phyloP scores from a whole-genome alignment of 2,797 vertebrate genomes.

The Knipowitschia caucasica region DNA sequence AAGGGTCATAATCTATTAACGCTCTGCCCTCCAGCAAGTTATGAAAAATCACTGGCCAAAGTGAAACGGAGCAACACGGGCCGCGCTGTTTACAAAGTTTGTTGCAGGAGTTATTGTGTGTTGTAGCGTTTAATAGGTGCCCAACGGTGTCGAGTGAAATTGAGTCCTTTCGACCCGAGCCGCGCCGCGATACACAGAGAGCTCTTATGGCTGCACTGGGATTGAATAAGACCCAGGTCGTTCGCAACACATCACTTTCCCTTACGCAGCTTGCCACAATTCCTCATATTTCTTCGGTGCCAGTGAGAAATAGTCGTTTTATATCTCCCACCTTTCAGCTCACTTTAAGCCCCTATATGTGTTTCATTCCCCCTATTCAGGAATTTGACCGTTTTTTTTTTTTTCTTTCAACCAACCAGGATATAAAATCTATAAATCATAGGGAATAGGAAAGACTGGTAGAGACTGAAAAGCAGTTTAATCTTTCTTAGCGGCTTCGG shows the following conservation, averaged over 20 bases:
- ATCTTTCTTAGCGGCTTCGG: slow-evolving; percentile 65
- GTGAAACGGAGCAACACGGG: slow-evolving; percentile 26
- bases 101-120: slow-evolving; percentile 49
- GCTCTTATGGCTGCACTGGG: slow-evolving; percentile 62
- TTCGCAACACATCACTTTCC: slow-evolving; percentile 69
- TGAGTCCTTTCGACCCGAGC: slow-evolving; percentile 53
- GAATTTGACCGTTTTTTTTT: slow-evolving; percentile 59
- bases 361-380: slow-evolving; percentile 39
- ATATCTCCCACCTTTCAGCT: slow-evolving; percentile 67
- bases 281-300: slow-evolving; percentile 64
- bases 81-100: slow-evolving; percentile 46
- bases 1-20: slow-evolving; percentile 31
- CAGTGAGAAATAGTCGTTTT: slow-evolving; percentile 57
- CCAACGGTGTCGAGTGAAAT: slow-evolving; percentile 52
- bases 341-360: slow-evolving; percentile 62
- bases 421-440: slow-evolving; percentile 76
- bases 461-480: slow-evolving; percentile 68
- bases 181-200: slow-evolving; percentile 53
- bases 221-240: slow-evolving; percentile 70
- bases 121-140: slow-evolving; percentile 57
- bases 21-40: slow-evolving; percentile 27
- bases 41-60: slow-evolving; percentile 28
- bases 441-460: slow-evolving; percentile 63
- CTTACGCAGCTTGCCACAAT: slow-evolving; percentile 64
- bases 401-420: too few species aligned